Conservation (phyloP, 2,113 vertebrate species). For the Merops nubicus region DNA sequence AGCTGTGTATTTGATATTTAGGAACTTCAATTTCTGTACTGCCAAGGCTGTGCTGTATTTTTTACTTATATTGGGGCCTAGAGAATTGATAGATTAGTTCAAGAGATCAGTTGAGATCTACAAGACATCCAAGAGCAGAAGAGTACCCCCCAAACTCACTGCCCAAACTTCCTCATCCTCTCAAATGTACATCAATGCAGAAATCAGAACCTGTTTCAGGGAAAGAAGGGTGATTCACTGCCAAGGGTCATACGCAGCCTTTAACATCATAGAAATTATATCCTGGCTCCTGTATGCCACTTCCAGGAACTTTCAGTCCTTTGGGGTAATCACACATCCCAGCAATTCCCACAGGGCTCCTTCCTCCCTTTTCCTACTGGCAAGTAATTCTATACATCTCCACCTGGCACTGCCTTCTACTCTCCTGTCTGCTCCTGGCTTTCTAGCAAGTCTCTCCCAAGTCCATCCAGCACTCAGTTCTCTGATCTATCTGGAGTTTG, state of each 20-base stretch:
- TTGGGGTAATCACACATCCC: background rate
- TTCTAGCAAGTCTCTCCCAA: background rate
- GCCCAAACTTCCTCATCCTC: background rate
- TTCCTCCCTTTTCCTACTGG: too few species aligned
- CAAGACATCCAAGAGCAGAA: background rate
- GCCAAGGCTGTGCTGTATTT: background rate
- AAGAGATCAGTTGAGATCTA: background rate
- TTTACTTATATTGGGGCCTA: background rate
- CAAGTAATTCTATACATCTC: background rate
- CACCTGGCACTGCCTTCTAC: rapidly evolving
- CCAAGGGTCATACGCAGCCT: background rate
- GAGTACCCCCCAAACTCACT: background rate
- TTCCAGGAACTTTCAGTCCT: background rate
- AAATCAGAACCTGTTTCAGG: background rate
- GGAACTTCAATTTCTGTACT: background rate
- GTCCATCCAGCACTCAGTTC: background rate
- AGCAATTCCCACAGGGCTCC: background rate
- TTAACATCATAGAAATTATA: background rate
- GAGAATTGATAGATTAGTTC: background rate
- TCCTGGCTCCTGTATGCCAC: background rate
- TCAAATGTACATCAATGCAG: background rate
- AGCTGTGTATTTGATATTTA: background rate
- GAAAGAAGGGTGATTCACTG: background rate
- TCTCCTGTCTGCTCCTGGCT: background rate
- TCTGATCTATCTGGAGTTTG: background rate